A percentile compares a stretch with the other conserved stretches of the same genome.
These are phyloP conservation scores for Heterotis niloticus DNA, from an alignment of 2,113 vertebrate species.

Conservation along the genomic window DNA sequence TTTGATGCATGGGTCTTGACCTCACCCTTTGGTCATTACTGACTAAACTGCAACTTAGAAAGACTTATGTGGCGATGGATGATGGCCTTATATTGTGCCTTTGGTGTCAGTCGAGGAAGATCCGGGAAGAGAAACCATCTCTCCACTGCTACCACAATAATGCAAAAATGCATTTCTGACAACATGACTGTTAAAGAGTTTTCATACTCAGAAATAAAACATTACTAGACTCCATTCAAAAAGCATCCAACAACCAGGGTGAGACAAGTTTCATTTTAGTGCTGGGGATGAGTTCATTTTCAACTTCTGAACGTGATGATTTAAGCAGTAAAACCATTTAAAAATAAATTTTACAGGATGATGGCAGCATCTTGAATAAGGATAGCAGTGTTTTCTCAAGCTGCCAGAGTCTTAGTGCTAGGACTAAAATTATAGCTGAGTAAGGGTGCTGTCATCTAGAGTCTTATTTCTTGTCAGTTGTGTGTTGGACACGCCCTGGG, in stretches of 20 bases:
- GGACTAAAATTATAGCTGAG: not conserved
- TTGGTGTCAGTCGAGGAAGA: not conserved
- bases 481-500: not conserved
- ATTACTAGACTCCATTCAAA: too few relatives aligned
- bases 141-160: not conserved
- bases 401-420: not conserved
- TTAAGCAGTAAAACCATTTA: too few relatives aligned
- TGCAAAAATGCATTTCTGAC: not conserved
- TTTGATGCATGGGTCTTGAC: not conserved
- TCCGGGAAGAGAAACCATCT: not conserved
- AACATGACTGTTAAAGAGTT: not conserved
- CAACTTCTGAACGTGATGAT: too few relatives aligned
- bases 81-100: not conserved
- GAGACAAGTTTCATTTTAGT: too few relatives aligned
- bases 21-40: not conserved
- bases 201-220: too few relatives aligned
- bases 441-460: not conserved
- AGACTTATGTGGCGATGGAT: not conserved
- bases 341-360: too few relatives aligned
- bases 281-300: too few relatives aligned
- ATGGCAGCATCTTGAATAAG: too few relatives aligned
- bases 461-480: not conserved
- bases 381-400: not conserved
- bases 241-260: too few relatives aligned
- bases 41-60: not conserved